phyloP scores from a whole-genome alignment of 1,140 invertebrate species.

The Aphelinus certus region DNA sequence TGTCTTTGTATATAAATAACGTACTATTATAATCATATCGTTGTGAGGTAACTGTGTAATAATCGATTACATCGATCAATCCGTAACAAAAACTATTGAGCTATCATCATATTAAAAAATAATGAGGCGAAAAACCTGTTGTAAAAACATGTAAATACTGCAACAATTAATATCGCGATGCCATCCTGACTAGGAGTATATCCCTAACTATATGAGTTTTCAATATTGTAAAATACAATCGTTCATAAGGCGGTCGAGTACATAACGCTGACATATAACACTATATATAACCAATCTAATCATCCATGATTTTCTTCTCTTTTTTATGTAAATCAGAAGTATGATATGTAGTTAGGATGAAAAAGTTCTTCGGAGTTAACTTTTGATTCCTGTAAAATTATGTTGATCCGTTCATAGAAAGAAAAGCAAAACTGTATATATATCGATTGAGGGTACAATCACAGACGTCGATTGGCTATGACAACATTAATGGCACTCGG shows the following conservation, averaged over 20 bases:
- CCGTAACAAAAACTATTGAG: conserved; percentile 48
- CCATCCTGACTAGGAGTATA: conserved; percentile 59
- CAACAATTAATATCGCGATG: conserved; percentile 61
- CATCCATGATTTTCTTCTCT: neutral
- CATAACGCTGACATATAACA: conserved; percentile 22
- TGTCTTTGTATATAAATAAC: conserved; percentile 56
- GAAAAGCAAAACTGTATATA: neutral
- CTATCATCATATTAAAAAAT: conserved; percentile 37
- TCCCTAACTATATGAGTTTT: conserved; percentile 31
- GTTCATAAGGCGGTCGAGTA: conserved; percentile 24
- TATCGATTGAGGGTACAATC: neutral
- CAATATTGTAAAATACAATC: conserved; percentile 39
- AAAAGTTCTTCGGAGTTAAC: too few relatives aligned
- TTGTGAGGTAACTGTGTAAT: conserved; percentile 48
- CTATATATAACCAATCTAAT: conserved; percentile 1
- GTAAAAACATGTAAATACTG: conserved; percentile 59
- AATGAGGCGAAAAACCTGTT: conserved; percentile 44
- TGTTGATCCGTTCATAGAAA: neutral
- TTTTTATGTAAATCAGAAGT: too few relatives aligned
- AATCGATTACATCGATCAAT: conserved; percentile 40
- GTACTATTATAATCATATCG: conserved; percentile 50
- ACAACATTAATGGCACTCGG: conserved; percentile 18
- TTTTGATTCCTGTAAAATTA: neutral
- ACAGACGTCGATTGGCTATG: neutral
- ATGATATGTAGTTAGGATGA: too few relatives aligned